Evolutionary conservation across 2,888 invertebrate genomes (phyloP).

Genomic region (Punctoribates punctum): DNA sequence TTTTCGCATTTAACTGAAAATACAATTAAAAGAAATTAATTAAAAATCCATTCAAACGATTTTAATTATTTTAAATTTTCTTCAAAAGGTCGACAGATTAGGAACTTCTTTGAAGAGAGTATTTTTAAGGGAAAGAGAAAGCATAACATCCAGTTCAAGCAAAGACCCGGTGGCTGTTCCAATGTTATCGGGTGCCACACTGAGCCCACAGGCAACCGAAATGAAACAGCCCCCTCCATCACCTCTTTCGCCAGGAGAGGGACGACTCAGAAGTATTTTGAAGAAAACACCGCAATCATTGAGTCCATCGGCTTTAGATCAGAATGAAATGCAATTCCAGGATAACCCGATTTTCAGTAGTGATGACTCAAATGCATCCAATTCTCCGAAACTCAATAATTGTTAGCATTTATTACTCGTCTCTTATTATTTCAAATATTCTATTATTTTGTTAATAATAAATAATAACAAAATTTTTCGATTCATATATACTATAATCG

Average conservation of each 20-base stretch:
- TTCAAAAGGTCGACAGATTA: conserved; percentile 33
- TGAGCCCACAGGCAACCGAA: background rate
- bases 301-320: conserved; percentile 17
- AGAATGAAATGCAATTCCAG: conserved; percentile 7
- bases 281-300: conserved; percentile 44
- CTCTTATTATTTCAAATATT: conserved; percentile 58
- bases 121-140: conserved; percentile 45
- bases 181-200: conserved; percentile 4
- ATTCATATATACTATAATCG: conserved; percentile 53
- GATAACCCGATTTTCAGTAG: background rate
- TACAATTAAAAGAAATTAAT: background rate
- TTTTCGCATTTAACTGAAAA: background rate
- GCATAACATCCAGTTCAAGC: conserved; percentile 36
- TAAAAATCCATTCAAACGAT: background rate
- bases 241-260: conserved; percentile 45
- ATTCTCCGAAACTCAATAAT: conserved; percentile 26
- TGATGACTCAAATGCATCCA: conserved; percentile 21
- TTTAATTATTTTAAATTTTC: background rate
- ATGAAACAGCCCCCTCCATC: conserved; percentile 45
- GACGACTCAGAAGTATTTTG: conserved; percentile 46
- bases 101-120: conserved; percentile 43
- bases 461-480: conserved; percentile 63
- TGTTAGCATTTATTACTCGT: conserved; percentile 55
- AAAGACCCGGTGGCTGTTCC: background rate
- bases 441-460: too few relatives aligned